Percentiles rank a stretch among this genome's conserved stretches.
These are phyloP conservation scores for Hypomecis punctinalis DNA, from an alignment of 2,888 invertebrate species.

Conservation along the genomic window DNA sequence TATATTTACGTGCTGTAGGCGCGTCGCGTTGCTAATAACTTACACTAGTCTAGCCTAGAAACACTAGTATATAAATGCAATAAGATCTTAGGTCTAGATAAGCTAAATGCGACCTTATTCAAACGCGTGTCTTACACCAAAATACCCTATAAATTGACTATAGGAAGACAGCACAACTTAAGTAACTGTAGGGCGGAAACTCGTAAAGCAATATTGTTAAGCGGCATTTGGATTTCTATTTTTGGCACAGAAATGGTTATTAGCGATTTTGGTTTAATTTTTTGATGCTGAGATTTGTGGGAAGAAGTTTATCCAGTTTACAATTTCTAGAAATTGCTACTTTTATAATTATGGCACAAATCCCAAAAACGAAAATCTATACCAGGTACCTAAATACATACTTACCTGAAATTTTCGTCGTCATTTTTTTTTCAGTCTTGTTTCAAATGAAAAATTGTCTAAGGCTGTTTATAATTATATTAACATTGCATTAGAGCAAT, in stretches of 20 bases:
- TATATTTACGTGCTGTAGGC: not conserved
- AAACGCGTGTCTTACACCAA: conserved; percentile 32
- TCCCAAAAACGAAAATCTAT: conserved; percentile 31
- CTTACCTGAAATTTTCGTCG: conserved; percentile 43
- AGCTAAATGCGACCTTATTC: conserved; percentile 20
- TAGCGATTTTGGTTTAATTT: conserved; percentile 36
- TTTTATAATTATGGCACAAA: conserved; percentile 51
- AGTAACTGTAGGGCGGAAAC: conserved; percentile 49
- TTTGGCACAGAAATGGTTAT: conserved; percentile 55
- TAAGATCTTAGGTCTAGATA: conserved; percentile 36
- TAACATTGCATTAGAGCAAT: not conserved
- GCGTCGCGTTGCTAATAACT: conserved; percentile 12
- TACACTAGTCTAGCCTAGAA: conserved; percentile 36
- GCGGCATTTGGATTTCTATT: conserved; percentile 58
- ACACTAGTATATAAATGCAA: conserved; percentile 38
- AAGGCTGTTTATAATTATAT: not conserved
- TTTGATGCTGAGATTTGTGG: conserved; percentile 5
- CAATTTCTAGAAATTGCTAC: conserved; percentile 27
- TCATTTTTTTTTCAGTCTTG: conserved; percentile 63
- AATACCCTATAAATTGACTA: conserved; percentile 58
- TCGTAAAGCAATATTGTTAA: conserved; percentile 56
- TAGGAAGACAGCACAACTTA: conserved; percentile 70
- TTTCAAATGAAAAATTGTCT: conserved; percentile 37
- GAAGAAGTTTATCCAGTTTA: conserved; percentile 3
- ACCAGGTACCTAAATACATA: conserved; percentile 29